Conservation (phyloP, 2,888 invertebrate species). For the Macaria notata region DNA sequence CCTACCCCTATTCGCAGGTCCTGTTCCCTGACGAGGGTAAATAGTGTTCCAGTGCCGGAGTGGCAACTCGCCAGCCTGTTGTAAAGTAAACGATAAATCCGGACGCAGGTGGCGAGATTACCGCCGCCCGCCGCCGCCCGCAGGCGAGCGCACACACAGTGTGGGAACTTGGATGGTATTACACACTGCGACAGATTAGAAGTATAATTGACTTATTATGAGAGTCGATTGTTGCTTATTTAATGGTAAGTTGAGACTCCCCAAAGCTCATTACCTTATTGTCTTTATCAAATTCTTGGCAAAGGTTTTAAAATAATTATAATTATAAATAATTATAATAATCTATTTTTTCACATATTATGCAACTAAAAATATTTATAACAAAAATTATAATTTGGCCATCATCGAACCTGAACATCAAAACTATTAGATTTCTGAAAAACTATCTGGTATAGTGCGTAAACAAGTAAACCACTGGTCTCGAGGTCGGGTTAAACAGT, state of each 20-base stretch:
- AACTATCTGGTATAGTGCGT: not conserved
- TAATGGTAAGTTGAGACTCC: too few relatives aligned
- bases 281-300: too few relatives aligned
- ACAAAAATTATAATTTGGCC: too few relatives aligned
- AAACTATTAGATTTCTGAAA: too few relatives aligned
- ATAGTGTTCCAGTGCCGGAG: conserved; percentile 31
- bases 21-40: conserved; percentile 22
- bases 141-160: not conserved
- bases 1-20: not conserved
- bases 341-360: too few relatives aligned
- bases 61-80: conserved; percentile 59
- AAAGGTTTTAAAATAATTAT: too few relatives aligned
- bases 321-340: too few relatives aligned
- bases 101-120: conserved; percentile 44
- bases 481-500: conserved; percentile 10
- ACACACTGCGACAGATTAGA: conserved; percentile 18
- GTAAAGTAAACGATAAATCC: conserved; percentile 57
- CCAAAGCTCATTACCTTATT: too few relatives aligned
- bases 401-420: too few relatives aligned
- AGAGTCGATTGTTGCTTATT: too few relatives aligned
- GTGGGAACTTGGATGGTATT: not conserved
- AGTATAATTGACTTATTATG: too few relatives aligned
- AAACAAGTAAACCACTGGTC: conserved; percentile 10
- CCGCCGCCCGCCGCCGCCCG: not conserved
- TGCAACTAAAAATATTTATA: too few relatives aligned